Base-by-base conservation (phyloP, 2,113 vertebrate species). In the Mirounga angustirostris region DNA sequence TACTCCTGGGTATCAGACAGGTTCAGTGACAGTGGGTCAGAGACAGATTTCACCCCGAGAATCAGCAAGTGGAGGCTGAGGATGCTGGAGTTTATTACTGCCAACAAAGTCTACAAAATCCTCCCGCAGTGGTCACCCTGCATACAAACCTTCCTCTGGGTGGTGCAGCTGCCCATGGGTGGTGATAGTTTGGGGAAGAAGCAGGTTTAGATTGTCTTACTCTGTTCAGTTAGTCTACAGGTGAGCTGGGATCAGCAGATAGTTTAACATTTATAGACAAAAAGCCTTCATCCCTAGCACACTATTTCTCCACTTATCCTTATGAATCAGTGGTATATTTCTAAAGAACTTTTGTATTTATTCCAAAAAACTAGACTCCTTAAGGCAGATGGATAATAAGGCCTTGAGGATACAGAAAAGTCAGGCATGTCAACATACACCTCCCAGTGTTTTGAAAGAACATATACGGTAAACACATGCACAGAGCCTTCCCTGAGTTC, bases 61-160 rank as follows among this genome's bases (percentile, higher is more conserved):
- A 43, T 74, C 36, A 43, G 71, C 73, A 76, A 40, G 40, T 28
- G 7, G 73, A 76, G 74, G 74, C 74, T 30, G 43, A 50, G 2
- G 26, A 76, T 50, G 7, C 2, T 4, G 7, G 74, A 8, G 74
- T 76, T 76, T 28, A 76, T 50, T 50, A 76, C 14, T 50, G 74
- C 2, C 2, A 0, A 7, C 43, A 76, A 0, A 7, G 1, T 16
- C 7, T 9, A 76, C 43, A 76, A 2, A 10, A 3, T 2, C 89
- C 80, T 88, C 52, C 12, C 83, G 76, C 63, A 67, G 40, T 56
- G 54, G 4, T 56, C 4, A 79, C 0, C 89, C 22, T 2, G 0
- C 96, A 98, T 98, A 98, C 97, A 99, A 98, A 92, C 97, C 97
- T 54, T 54, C 52, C 93, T 19, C 46, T 4, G 19, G 18, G 12